These are phyloP conservation scores for Ectemnius lituratus DNA, from an alignment of 2,888 invertebrate species.

Conservation along the genomic window DNA sequence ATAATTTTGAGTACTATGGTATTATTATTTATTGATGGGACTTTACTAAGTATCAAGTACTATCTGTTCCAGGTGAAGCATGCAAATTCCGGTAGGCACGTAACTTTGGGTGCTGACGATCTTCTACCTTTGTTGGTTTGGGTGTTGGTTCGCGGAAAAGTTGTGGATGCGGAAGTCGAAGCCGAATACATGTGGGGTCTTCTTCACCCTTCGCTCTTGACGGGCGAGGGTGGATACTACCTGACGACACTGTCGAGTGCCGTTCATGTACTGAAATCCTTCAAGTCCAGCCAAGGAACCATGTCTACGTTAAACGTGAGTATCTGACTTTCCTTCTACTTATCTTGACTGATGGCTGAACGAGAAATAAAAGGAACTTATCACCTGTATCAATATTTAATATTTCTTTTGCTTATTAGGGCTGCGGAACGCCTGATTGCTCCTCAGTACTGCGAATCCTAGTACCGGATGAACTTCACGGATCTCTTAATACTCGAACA, in stretches of 20 bases:
- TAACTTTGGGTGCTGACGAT: slow-evolving; percentile 89
- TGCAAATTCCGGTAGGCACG: slow-evolving; percentile 80
- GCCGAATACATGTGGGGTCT: slow-evolving; percentile 98
- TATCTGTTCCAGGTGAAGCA: slow-evolving; percentile 82
- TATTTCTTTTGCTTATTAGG: slow-evolving; percentile 55
- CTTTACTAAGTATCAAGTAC: neutral
- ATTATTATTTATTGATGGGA: neutral
- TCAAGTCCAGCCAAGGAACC: slow-evolving; percentile 75
- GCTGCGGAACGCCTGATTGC: slow-evolving; percentile 79
- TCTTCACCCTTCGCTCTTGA: slow-evolving; percentile 92
- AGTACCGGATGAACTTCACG: slow-evolving; percentile 95
- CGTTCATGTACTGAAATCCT: slow-evolving; percentile 90
- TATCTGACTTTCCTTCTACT: neutral
- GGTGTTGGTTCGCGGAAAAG: slow-evolving; percentile 92
- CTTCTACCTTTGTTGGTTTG: slow-evolving; percentile 94
- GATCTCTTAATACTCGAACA: slow-evolving; percentile 93
- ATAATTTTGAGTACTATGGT: no score
- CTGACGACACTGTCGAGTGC: slow-evolving; percentile 96
- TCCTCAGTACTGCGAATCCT: slow-evolving; percentile 92
- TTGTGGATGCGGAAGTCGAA: slow-evolving; percentile 95
- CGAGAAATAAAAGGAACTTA: no score
- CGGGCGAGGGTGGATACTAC: slow-evolving; percentile 97
- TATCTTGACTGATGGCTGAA: neutral
- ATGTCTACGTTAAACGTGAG: slow-evolving; percentile 75
- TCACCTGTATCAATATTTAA: neutral